Conservation (phyloP, 1,140 invertebrate species). For the Tribolium madens region DNA sequence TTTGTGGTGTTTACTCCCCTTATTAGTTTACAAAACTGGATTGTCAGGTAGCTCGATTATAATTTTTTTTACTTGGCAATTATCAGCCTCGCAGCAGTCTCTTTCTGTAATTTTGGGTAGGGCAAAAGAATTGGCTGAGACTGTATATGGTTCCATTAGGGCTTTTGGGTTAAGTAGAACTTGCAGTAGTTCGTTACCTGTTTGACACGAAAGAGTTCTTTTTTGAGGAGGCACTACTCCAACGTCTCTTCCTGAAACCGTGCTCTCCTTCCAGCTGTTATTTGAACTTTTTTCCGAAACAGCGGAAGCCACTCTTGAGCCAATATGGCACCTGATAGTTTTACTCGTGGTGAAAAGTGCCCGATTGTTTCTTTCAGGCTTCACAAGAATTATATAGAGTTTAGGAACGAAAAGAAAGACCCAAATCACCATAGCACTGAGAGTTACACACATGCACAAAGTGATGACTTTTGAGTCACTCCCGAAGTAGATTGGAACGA, state of each 20-base stretch:
- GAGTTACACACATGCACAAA: conserved; percentile 77
- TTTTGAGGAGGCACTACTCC: conserved; percentile 42
- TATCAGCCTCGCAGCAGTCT: conserved; percentile 54
- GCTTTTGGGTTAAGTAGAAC: conserved; percentile 58
- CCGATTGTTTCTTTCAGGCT: conserved; percentile 83
- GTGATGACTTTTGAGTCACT: conserved; percentile 79
- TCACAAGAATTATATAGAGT: conserved; percentile 81
- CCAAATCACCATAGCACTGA: conserved; percentile 82
- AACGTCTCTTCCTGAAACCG: conserved; percentile 43
- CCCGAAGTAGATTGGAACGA: conserved; percentile 87
- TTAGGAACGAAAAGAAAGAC: conserved; percentile 84
- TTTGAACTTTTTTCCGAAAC: conserved; percentile 63
- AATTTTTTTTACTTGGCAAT: conserved; percentile 58
- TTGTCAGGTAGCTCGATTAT: conserved; percentile 57
- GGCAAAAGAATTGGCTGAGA: conserved; percentile 19
- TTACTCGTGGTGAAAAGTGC: conserved; percentile 84
- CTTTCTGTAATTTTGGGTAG: conserved; percentile 56
- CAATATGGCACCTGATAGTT: conserved; percentile 84
- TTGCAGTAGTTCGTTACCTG: conserved; percentile 65
- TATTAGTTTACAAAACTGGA: conserved; percentile 11
- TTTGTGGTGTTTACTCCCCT: too few species aligned
- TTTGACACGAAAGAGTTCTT: conserved; percentile 67
- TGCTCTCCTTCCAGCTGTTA: conserved; percentile 56
- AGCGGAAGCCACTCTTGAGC: conserved; percentile 67
- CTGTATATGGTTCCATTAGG: conserved; percentile 48